Base-by-base conservation (phyloP, 2,113 vertebrate species). In the Hirundichthys speculiger region DNA sequence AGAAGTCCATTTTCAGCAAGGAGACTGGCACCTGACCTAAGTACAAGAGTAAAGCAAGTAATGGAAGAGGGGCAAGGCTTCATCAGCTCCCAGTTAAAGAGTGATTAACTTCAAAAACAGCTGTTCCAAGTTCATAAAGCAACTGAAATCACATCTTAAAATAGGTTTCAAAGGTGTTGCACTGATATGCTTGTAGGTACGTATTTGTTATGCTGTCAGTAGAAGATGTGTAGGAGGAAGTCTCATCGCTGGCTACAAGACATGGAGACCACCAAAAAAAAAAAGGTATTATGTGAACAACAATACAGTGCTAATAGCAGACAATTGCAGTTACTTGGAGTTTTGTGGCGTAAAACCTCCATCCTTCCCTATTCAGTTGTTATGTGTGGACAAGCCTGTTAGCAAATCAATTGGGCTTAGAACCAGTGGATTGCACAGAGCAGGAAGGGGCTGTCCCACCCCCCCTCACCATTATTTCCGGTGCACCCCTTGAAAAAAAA, bases 321-420 rank as follows among this genome's bases (percentile, higher is more conserved):
- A 86, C 88, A 87, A 91, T 90, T 85, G 85, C 71, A 63, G 73
- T 54, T 66, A 59, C 69, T 85, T 60, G 25, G 75, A 82, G 85
- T 90, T 92, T 93, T 91, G 91, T 87, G 82, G 84, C 60, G 83
- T 83, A 82, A 85, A 75, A 87, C 84, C 85, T 87, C 86, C 79
- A 87, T 89, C 88, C 90, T 90, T 86, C 80, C 87, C 83, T 72
- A 86, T 83, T 90, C 83, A 75, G 74, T 90, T 86, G 91, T 92
- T 90, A 90, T 89, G 85, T 83, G 83, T 27, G 75, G 87, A 91
- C 86, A 88, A 91, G 89, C 76, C 85, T 83, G 84, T 90, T 89
- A 92, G 88, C 72, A 84, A 86, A 86, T 92, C 88, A 92, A 91
- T 88, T 89, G 86, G 68, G 79, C 82, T 84, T 61, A 69, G 58